Base-by-base conservation (phyloP, 2,888 invertebrate species). In the Branchellion lobata region DNA sequence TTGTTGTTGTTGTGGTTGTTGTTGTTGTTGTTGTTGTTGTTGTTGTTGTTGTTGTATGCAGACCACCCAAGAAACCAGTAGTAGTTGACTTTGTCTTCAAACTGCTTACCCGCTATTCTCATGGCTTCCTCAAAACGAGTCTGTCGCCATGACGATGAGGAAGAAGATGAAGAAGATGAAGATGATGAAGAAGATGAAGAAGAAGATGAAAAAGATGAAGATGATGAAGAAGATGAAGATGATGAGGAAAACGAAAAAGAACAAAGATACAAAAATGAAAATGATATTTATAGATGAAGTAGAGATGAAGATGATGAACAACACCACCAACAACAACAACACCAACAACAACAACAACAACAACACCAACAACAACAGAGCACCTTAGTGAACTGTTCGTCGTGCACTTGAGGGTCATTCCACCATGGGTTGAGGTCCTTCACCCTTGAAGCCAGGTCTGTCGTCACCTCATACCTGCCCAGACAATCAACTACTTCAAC, bases 401-500 rank as follows among this genome's bases (percentile, higher is more conserved):
- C 84, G 3, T 83, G 81, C 33, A 27, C 47, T 24, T 74, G 68
- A 8, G 89, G 82, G 53, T 90, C 88, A 82, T 91, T 90, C 97
- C 97, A 97, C 72, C 91, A 89, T 0, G 94, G 93, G 88, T 97
- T 96, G 8, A 97, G 88, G 79, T 91, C 88, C 5, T 89, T 89
- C 0, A 98, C 92, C 83, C 96, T 90, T 0, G 91, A 88, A 85
- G 93, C 92, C 14, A 97, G 85, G 86, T 92, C 90, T 0, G 96
- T 94, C 0, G 90, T 90, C n/a, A 96, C 93, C 82, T 90, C 90
- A 86, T 95, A 96, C 80, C 88, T 89, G 82, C 90, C 90, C 97
- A 96, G 88, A 93, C 92, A 21, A 99, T 91, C 79, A 98, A 93
- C 80, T 90, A 90, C 82, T 93, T 92, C 87, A 99, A 99, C 0